Conservation (phyloP, 2,888 invertebrate species). For the Drosophila lutescens region DNA sequence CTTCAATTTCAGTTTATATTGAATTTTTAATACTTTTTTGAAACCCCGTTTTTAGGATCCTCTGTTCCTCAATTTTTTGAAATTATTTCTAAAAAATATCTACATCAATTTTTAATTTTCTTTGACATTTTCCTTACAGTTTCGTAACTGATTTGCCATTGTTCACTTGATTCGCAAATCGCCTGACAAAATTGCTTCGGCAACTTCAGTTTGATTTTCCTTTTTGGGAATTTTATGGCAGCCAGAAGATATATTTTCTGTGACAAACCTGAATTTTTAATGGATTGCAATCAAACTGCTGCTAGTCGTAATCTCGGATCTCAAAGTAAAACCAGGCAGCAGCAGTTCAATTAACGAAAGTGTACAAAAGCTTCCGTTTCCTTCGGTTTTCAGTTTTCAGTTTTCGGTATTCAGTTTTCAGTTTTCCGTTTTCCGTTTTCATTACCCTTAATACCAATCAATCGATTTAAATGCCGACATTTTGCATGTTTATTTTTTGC, state of each 20-base stretch:
- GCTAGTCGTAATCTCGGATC: neutral
- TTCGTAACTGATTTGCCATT: neutral
- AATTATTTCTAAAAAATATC: too few species aligned
- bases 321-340: neutral
- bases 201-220: conserved; percentile 1
- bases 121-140: neutral
- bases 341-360: conserved; percentile 8
- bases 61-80: too few species aligned
- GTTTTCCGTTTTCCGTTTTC: neutral
- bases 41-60: too few species aligned
- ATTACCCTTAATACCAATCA: conserved; percentile 28
- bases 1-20: too few species aligned
- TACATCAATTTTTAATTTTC: neutral
- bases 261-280: neutral
- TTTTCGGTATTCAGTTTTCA: conserved; percentile 13
- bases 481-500: conserved; percentile 10
- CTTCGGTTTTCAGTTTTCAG: neutral
- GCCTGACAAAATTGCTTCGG: neutral
- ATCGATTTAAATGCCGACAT: conserved; percentile 27
- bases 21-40: too few species aligned
- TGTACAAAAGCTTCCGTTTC: neutral
- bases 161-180: conserved; percentile 6
- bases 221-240: conserved; percentile 1
- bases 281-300: neutral
- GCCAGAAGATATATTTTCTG: neutral